A percentile compares a stretch with the other conserved stretches of the same genome.
Conservation (phyloP, 2,113 vertebrate genomes). For the Crotalus helleri region DNA sequence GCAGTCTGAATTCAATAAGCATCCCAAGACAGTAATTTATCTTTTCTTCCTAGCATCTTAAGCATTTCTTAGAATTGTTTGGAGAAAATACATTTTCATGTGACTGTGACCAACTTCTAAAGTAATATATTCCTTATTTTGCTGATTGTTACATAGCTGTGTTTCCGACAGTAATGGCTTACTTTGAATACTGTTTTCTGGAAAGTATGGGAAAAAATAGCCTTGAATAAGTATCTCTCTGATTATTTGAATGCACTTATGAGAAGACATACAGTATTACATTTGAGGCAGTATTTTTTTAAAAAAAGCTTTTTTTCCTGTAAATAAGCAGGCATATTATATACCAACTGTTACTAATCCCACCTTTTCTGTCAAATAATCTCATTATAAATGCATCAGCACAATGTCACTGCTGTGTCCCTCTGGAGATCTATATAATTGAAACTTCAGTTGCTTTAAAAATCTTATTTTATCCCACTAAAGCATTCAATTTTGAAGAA, state of each 20-base stretch:
- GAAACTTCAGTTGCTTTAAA: constrained; percentile 62
- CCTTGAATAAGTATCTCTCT: constrained; percentile 22
- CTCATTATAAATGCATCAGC: constrained; percentile 64
- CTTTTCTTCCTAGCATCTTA: constrained; percentile 9
- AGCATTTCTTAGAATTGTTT: constrained; percentile 20
- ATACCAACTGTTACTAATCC: constrained; percentile 53
- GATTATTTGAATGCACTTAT: background rate
- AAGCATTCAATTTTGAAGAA: constrained; percentile 44
- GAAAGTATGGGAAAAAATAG: constrained; percentile 19
- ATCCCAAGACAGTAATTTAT: constrained; percentile 20
- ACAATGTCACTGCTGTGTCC: constrained; percentile 39
- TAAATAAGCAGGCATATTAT: constrained; percentile 41
- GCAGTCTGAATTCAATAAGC: constrained; percentile 13
- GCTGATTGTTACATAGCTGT: background rate
- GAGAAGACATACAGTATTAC: constrained; percentile 1
- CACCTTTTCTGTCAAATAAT: constrained; percentile 54
- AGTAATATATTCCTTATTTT: constrained; percentile 13
- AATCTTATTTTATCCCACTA: constrained; percentile 46
- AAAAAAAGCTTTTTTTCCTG: constrained; percentile 18
- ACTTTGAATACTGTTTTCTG: constrained; percentile 23
- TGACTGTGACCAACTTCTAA: background rate
- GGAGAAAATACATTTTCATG: constrained; percentile 38
- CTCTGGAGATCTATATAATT: constrained; percentile 57
- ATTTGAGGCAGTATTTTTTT: constrained; percentile 26
- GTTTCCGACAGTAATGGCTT: constrained; percentile 26